phyloP scores from a whole-genome alignment of 2,888 invertebrate species.

The Polymixis flavicincta region DNA sequence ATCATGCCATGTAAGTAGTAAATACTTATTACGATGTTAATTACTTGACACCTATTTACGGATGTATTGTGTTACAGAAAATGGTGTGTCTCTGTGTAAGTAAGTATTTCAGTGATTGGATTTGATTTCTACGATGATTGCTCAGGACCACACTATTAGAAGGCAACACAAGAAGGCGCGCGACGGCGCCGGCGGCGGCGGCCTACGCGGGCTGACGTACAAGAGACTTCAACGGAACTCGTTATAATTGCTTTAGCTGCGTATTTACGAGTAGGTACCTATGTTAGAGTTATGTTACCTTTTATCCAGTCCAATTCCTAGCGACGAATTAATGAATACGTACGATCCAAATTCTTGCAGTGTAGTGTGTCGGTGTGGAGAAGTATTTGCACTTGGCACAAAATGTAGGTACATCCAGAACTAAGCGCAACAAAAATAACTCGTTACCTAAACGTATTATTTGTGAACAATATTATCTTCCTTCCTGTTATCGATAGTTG shows the following conservation, averaged over 20 bases:
- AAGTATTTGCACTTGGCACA: not conserved
- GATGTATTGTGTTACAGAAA: conserved; percentile 9
- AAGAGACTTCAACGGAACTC: conserved; percentile 26
- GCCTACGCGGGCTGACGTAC: not conserved
- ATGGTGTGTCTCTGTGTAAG: too few species aligned
- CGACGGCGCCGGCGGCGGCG: not conserved
- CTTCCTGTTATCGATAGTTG: conserved; percentile 13
- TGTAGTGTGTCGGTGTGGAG: not conserved
- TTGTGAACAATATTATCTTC: not conserved
- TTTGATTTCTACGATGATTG: not conserved
- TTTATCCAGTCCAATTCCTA: not conserved
- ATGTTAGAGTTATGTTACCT: not conserved
- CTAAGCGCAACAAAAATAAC: not conserved
- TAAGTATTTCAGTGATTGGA: not conserved
- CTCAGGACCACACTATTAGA: not conserved
- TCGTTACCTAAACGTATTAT: conserved; percentile 14
- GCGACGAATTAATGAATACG: not conserved
- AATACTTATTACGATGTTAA: conserved; percentile 21
- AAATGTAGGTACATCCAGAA: conserved; percentile 5
- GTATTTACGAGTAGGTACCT: not conserved
- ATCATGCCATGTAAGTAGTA: not conserved
- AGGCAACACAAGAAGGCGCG: not conserved
- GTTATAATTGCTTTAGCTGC: conserved; percentile 1
- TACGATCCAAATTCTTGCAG: not conserved
- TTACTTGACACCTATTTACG: conserved; percentile 22